These are phyloP conservation scores for Serilophus lunatus DNA, from an alignment of 2,113 vertebrate species.

Conservation along the genomic window DNA sequence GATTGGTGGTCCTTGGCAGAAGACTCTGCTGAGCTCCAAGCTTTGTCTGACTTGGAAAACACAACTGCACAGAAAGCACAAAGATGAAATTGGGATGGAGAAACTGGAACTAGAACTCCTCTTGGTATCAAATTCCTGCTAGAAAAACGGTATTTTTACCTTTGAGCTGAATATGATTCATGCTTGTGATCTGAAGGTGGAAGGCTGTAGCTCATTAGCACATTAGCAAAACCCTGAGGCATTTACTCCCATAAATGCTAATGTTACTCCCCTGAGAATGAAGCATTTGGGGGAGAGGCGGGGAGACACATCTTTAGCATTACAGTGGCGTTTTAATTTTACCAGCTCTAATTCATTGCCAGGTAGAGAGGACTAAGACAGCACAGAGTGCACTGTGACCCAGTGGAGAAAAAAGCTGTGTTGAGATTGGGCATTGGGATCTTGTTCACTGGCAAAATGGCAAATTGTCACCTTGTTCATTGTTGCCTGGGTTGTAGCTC, in stretches of 20 bases:
- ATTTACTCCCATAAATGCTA: constrained; percentile 8
- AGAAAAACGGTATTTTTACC: constrained; percentile 1
- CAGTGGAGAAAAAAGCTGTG: neutral
- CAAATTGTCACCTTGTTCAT: neutral
- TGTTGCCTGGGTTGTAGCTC: neutral
- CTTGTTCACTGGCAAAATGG: neutral
- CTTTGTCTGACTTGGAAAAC: neutral
- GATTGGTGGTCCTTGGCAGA: neutral
- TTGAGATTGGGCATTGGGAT: neutral
- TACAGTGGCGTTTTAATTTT: neutral
- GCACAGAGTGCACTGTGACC: neutral
- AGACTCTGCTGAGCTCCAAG: neutral
- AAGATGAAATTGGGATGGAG: neutral
- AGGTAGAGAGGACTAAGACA: neutral
- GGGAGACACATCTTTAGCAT: neutral
- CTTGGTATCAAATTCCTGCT: neutral
- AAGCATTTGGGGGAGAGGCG: neutral
- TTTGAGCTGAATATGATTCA: neutral
- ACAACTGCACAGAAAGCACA: neutral
- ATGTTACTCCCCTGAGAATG: neutral
- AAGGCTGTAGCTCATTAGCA: constrained; percentile 26
- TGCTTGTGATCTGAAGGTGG: constrained; percentile 33
- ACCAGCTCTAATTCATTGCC: neutral
- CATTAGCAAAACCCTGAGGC: constrained; percentile 18
- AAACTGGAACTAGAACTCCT: neutral